Base-by-base conservation (phyloP, 2,113 vertebrate genomes). In the Uria aalge region DNA sequence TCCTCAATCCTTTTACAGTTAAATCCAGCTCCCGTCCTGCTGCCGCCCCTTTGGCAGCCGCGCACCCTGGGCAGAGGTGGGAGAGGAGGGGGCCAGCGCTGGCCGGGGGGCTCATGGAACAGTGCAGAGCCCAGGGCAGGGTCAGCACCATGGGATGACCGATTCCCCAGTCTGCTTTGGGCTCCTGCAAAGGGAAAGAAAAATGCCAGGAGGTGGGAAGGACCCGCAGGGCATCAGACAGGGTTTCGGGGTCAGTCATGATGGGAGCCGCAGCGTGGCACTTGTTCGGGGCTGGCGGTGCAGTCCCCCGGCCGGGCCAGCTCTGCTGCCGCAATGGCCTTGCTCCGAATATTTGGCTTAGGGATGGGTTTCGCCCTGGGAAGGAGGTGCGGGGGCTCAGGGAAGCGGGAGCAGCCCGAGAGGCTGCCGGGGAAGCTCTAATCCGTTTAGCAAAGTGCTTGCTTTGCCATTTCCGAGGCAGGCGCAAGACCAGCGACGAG, bases 361-460 rank as follows among this genome's bases (percentile, higher is more conserved):
- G 69, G 84, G 80, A 19, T 21, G 34, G 24, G 72, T 55, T 52
- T 94, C 59, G 57, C 62, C 29, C 1, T 2, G 74, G 27, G 43
- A 50, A 86, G 76, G 92, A 1, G 5, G 6, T 2, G 36, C 15
- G 41, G 90, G 81, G 83, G 88, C 59, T 0, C 64, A 27, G n/a
- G 38, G 69, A 62, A 64, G 90, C 9, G 4, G 88, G 87, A 87
- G 85, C 79, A 59, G 83, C 52, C 53, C 11, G 12, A n/a, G 85
- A 60, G 84, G 86, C 87, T 88, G 87, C 84, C 1, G 38, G 73
- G 76, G 77, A 45, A 36, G 89, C 81, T 60, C 85, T 96, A 97
- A 97, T 97, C 96, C 91, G 52, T 88, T 97, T 96, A 96, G 94
- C 72, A 41, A 66, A 85, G 93, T 26, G 20, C 74, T 94, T 22